Evolutionary conservation across 2,113 vertebrate genomes (phyloP).

Genomic region (Esox niger): DNA sequence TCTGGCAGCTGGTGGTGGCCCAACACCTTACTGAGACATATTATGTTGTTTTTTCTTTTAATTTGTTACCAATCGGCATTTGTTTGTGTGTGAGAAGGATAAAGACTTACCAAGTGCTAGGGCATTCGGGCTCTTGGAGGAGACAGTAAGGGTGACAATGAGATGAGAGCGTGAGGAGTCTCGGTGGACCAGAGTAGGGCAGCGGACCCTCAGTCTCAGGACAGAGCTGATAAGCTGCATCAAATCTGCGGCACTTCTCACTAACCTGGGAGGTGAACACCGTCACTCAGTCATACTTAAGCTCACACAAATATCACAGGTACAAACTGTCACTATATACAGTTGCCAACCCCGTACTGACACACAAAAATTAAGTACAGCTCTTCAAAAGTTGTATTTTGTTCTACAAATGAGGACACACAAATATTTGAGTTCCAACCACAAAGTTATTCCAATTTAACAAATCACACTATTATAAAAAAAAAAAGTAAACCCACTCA

Average conservation of each 20-base stretch:
- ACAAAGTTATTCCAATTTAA: too few species aligned
- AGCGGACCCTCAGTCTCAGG: conserved; percentile 66
- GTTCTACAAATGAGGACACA: too few species aligned
- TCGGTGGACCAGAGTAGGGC: conserved; percentile 77
- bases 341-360: too few species aligned
- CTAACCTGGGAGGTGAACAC: conserved; percentile 58
- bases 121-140: conserved; percentile 54
- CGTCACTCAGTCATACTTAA: background rate
- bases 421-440: too few species aligned
- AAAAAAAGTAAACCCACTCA: too few species aligned
- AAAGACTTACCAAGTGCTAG: conserved; percentile 70
- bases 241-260: conserved; percentile 67
- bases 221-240: conserved; percentile 67
- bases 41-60: too few species aligned
- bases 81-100: background rate
- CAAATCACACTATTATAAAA: background rate
- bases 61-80: background rate
- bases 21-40: too few species aligned
- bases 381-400: too few species aligned
- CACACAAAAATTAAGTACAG: too few species aligned
- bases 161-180: conserved; percentile 85
- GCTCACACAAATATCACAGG: background rate
- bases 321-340: too few species aligned
- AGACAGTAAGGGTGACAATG: conserved; percentile 75
- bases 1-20: too few species aligned